Evolutionary conservation across 2,797 vertebrate species (phyloP).

Genomic region (Phoebastria nigripes): DNA sequence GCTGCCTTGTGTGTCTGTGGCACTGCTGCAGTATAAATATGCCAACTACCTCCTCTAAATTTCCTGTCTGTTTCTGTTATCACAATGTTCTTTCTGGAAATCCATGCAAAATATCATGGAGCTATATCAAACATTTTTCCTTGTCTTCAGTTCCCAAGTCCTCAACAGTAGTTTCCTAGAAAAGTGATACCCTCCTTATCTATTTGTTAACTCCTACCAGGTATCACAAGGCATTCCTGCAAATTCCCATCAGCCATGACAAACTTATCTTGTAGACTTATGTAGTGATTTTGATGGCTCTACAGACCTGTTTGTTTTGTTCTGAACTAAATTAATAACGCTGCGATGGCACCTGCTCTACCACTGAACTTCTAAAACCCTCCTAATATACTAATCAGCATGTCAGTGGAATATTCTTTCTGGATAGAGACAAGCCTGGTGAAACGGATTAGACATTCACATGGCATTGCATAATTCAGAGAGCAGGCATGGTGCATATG

Average conservation of each 20-base stretch:
- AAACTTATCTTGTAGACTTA: slow-evolving; percentile 66
- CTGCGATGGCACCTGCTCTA: slow-evolving; percentile 38
- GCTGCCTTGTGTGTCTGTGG: neutral
- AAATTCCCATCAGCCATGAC: slow-evolving; percentile 63
- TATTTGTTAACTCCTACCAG: slow-evolving; percentile 52
- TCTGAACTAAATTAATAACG: slow-evolving; percentile 74
- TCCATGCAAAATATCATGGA: neutral
- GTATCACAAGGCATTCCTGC: slow-evolving; percentile 48
- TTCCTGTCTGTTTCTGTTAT: neutral
- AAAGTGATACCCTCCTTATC: slow-evolving; percentile 46
- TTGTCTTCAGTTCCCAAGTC: neutral
- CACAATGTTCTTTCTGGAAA: neutral
- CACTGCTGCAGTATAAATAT: neutral
- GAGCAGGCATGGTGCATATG: slow-evolving; percentile 70
- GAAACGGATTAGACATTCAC: slow-evolving; percentile 77
- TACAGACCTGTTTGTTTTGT: slow-evolving; percentile 67
- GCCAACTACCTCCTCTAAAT: neutral
- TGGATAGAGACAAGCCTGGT: slow-evolving; percentile 74
- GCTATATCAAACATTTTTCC: neutral
- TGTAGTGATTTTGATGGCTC: slow-evolving; percentile 66
- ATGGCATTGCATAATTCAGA: slow-evolving; percentile 80
- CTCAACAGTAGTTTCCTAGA: slow-evolving; percentile 43
- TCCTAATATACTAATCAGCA: slow-evolving; percentile 76
- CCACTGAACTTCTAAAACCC: slow-evolving; percentile 73
- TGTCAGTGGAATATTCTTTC: slow-evolving; percentile 70